Evolutionary conservation across 92 coral and sea anemone species (phyloP), one percentile per base, ranked within the genome.

Genomic region (Epizoanthus ramosus): DNA sequence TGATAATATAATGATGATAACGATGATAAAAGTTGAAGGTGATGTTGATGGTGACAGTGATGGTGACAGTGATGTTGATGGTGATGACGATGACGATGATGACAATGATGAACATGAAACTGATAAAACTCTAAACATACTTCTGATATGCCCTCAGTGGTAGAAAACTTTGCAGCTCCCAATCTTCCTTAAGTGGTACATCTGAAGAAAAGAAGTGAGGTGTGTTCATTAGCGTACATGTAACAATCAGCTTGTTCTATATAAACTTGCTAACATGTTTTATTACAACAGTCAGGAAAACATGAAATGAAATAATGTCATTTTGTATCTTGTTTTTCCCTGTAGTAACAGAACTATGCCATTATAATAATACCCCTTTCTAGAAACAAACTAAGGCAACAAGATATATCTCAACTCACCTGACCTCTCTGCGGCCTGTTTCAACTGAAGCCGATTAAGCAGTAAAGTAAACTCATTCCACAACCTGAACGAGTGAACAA

Each of bases 141-240:
- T 94, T 95, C 71, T 95, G 98, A 41, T 81, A 88, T 39, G 91
- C 74, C 79, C 88, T 82, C 58, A 95, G 75, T n/a, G 98, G 98
- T 13, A 95, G 86, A 72, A 95, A 95, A 45, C 96, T 81, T 66
- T 95, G 98, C 53, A 95, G 89, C 31, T 95, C 98, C 94, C 98
- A 92, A 89, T 95, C 98, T 87, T 95, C 98, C 13, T 81, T 76
- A 19, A 95, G 88, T 25, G 98, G 94, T 64, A 88, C 79, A 85
- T 95, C 98, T 95, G 80, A 35, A 41, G 54, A 66, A 58, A 69
- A 65, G 39, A 23, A 53, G 39, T 57, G 10, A 35, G 53, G 33
- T 3, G 7, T n/a, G 5, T 19, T 63, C 5, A 53, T 53, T 69
- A 8, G 64, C 21, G 37, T 64, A 47, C 21, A 50, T 12, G 35